These are phyloP conservation scores for Maccullochella peelii DNA, from an alignment of 2,113 vertebrate genomes.

Conservation along the genomic window DNA sequence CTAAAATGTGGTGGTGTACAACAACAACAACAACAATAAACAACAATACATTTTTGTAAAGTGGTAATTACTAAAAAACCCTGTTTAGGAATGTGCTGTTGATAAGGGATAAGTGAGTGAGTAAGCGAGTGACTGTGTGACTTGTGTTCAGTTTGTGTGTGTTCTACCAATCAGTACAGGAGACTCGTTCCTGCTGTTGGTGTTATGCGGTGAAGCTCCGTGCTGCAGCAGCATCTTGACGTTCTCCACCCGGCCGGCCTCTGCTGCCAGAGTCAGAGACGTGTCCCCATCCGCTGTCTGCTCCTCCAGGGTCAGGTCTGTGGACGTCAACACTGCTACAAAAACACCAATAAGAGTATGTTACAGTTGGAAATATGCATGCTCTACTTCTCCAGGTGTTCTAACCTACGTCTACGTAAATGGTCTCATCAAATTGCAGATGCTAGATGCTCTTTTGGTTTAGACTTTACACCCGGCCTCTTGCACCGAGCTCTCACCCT, in stretches of 20 bases:
- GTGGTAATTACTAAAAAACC: background rate
- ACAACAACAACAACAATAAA: too few relatives aligned
- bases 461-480: background rate
- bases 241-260: conserved; percentile 83
- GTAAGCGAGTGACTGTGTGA: background rate
- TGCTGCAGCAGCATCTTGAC: conserved; percentile 84
- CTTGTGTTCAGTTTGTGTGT: background rate
- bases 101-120: background rate
- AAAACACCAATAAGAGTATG: background rate
- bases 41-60: background rate
- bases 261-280: conserved; percentile 86
- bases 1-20: too few relatives aligned
- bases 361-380: background rate
- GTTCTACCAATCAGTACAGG: conserved; percentile 88
- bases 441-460: background rate
- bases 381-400: background rate
- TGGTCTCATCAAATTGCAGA: background rate
- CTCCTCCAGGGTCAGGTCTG: conserved; percentile 87
- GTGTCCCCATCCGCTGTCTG: conserved; percentile 88
- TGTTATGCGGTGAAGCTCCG: conserved; percentile 86
- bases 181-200: conserved; percentile 87
- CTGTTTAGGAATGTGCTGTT: background rate
- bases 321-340: conserved; percentile 65
- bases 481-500: conserved; percentile 78
- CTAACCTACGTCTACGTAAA: background rate